phyloP scores from a whole-genome alignment of 1,140 invertebrate genomes.

The Trialeurodes vaporariorum region DNA sequence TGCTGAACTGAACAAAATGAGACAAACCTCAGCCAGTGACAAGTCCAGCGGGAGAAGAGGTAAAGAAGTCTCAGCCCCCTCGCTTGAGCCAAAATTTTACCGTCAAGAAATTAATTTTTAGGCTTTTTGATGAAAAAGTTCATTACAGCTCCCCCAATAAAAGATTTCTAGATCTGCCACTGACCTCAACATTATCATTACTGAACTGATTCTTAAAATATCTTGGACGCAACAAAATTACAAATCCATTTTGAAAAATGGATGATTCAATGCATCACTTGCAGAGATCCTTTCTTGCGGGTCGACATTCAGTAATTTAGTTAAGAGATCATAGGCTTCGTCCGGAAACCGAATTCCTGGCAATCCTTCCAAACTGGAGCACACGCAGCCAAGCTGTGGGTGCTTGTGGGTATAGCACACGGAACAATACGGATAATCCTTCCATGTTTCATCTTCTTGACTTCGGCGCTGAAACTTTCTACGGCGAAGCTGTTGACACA shows the following conservation, averaged over 20 bases:
- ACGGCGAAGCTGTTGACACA: conserved; percentile 36
- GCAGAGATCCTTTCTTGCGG: conserved; percentile 59
- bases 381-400: conserved; percentile 5
- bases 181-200: too few species aligned
- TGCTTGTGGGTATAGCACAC: conserved; percentile 5
- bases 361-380: neutral
- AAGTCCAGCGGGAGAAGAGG: too few species aligned
- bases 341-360: conserved; percentile 41
- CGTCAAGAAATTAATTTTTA: too few species aligned
- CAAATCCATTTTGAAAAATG: conserved; percentile 44
- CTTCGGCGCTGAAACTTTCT: conserved; percentile 9
- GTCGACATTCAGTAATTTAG: conserved; percentile 60
- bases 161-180: too few species aligned
- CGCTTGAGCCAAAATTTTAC: too few species aligned
- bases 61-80: too few species aligned
- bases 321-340: conserved; percentile 59
- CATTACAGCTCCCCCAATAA: too few species aligned
- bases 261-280: conserved; percentile 55
- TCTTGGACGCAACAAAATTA: too few species aligned
- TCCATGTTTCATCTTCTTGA: neutral
- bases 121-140: too few species aligned
- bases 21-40: too few species aligned
- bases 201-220: too few species aligned
- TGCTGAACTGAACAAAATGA: too few species aligned
- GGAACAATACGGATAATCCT: neutral